Conservation (phyloP, 2,113 vertebrate genomes). For the Limnothrissa miodon region DNA sequence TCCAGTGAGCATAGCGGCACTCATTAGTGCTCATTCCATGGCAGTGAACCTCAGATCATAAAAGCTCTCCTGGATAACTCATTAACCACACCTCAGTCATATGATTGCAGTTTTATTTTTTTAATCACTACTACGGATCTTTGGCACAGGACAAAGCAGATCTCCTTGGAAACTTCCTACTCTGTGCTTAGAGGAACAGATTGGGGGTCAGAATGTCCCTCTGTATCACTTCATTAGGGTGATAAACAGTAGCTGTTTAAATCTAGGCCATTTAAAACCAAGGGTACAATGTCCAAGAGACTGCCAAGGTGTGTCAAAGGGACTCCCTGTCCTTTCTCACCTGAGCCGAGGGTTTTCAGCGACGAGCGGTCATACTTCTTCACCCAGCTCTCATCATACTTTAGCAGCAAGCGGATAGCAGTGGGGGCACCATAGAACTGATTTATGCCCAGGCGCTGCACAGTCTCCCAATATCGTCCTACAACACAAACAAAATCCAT, state of each 20-base stretch:
- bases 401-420: slow-evolving; percentile 83
- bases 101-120: not conserved
- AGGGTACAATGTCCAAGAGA: not conserved
- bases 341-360: slow-evolving; percentile 83
- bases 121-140: not conserved
- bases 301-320: not conserved
- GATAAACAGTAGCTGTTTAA: slow-evolving; percentile 1
- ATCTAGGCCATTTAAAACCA: not conserved
- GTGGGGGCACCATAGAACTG: slow-evolving; percentile 92
- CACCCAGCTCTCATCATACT: slow-evolving; percentile 84
- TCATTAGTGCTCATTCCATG: not conserved
- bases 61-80: not conserved
- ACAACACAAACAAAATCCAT: slow-evolving; percentile 31
- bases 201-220: not conserved
- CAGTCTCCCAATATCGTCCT: slow-evolving; percentile 92
- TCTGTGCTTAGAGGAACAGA: not conserved
- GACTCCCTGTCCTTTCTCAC: slow-evolving; percentile 56
- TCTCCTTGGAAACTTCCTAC: not conserved
- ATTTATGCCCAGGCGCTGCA: slow-evolving; percentile 83
- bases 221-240: not conserved
- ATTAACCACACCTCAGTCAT: not conserved
- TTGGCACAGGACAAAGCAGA: not conserved
- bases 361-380: slow-evolving; percentile 89
- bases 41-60: not conserved
- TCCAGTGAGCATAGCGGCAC: not conserved